Evolutionary conservation across 2,797 vertebrate species (phyloP).

Genomic region (Rhynchonycteris naso): DNA sequence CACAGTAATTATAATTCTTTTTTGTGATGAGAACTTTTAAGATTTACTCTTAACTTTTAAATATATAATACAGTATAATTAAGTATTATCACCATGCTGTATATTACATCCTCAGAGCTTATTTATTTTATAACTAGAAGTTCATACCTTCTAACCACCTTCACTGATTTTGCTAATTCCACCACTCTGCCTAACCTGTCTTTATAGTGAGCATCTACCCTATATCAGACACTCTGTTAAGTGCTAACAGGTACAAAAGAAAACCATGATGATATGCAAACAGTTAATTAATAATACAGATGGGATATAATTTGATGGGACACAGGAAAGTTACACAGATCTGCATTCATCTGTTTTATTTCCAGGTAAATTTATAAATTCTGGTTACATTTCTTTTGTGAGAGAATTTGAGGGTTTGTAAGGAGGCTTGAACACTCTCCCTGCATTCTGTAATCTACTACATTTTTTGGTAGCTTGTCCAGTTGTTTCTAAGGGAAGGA

Average conservation of each 20-base stretch:
- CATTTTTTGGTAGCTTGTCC: background rate
- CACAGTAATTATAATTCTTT: background rate
- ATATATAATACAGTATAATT: background rate
- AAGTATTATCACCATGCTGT: background rate
- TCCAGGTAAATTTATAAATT: background rate
- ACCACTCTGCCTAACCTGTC: background rate
- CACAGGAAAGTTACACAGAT: background rate
- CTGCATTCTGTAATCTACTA: background rate
- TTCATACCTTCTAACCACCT: background rate
- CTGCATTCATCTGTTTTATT: background rate
- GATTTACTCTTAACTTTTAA: background rate
- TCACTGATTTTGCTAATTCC: background rate
- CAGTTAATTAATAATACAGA: background rate
- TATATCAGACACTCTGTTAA: background rate
- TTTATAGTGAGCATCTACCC: background rate
- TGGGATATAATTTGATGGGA: background rate
- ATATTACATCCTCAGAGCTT: background rate
- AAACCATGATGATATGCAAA: background rate
- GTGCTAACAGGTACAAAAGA: background rate
- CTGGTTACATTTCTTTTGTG: background rate
- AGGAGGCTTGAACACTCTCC: background rate
- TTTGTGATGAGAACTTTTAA: background rate
- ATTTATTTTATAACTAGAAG: background rate
- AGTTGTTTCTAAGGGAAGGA: background rate
- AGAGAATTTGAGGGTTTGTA: background rate